These are phyloP conservation scores for Esox niger DNA, from an alignment of 2,113 vertebrate genomes.

Conservation along the genomic window DNA sequence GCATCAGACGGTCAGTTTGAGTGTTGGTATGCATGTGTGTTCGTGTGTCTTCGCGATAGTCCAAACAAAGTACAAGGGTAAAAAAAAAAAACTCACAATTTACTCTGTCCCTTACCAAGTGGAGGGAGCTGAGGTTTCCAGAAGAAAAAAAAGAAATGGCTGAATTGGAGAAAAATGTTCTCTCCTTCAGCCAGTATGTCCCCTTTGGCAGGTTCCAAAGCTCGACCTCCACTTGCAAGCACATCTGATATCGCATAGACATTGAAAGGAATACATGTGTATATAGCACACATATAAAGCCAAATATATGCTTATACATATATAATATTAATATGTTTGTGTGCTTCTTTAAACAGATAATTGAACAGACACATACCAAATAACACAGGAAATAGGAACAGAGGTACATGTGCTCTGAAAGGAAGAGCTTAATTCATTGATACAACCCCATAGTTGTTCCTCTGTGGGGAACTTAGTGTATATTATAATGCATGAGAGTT, in stretches of 20 bases:
- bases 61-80: constrained; percentile 3
- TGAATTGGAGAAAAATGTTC: neutral
- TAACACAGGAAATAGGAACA: constrained; percentile 27
- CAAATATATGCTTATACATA: constrained; percentile 13
- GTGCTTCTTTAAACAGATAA: constrained; percentile 44
- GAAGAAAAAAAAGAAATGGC: neutral
- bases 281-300: constrained; percentile 23
- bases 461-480: constrained; percentile 9
- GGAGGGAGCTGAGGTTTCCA: neutral
- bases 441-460: neutral
- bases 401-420: constrained; percentile 19
- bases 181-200: neutral
- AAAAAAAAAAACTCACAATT: too few species aligned
- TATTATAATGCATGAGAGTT: constrained; percentile 12
- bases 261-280: constrained; percentile 23
- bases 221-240: constrained; percentile 25
- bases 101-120: neutral
- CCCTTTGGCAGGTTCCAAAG: constrained; percentile 2
- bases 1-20: neutral
- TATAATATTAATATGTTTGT: constrained; percentile 34
- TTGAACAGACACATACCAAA: constrained; percentile 36
- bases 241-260: constrained; percentile 18
- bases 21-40: constrained; percentile 1
- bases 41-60: neutral
- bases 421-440: constrained; percentile 16